These are phyloP conservation scores for Trematomus bernacchii DNA, from an alignment of 2,797 vertebrate species.

Conservation along the genomic window DNA sequence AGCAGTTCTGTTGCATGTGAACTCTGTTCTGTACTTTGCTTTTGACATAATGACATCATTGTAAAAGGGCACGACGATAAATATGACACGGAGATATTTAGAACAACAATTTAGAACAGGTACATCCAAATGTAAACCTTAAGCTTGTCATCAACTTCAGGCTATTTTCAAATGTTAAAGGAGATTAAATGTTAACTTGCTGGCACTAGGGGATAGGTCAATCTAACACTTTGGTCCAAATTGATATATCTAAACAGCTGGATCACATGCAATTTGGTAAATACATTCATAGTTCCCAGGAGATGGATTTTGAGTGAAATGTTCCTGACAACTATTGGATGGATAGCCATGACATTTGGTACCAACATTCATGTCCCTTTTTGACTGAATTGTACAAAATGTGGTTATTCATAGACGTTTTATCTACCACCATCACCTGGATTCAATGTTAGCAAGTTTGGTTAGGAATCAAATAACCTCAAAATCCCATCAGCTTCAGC, in stretches of 20 bases:
- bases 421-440: neutral
- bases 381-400: too few species aligned
- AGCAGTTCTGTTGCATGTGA: neutral
- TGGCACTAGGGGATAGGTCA: neutral
- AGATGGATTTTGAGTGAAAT: neutral
- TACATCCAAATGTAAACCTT: neutral
- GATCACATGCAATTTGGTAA: neutral
- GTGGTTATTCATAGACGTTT: neutral
- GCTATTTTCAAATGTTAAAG: neutral
- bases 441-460: neutral
- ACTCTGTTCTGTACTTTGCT: neutral
- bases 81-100: conserved; percentile 5
- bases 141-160: neutral
- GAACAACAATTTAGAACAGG: conserved; percentile 17
- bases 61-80: conserved; percentile 17
- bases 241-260: neutral
- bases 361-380: too few species aligned
- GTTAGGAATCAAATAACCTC: neutral
- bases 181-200: neutral
- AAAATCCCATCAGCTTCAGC: neutral
- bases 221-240: neutral
- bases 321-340: too few species aligned
- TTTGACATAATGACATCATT: conserved; percentile 17
- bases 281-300: neutral
- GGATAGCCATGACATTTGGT: too few species aligned